phyloP scores from a whole-genome alignment of 2,797 vertebrate genomes.

The Cacajao melanocephalus region DNA sequence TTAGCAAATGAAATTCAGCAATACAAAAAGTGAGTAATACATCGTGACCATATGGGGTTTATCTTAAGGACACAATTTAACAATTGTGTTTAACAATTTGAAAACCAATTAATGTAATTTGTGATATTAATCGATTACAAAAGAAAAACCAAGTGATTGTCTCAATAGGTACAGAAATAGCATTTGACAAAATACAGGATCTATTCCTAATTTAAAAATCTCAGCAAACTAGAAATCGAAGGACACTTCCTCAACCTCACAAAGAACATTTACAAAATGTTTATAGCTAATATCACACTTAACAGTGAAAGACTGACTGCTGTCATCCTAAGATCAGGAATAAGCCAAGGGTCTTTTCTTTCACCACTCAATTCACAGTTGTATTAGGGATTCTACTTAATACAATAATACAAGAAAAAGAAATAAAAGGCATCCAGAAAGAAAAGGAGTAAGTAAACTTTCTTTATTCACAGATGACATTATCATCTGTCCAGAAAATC shows the following conservation, averaged over 20 bases:
- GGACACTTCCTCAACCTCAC: neutral
- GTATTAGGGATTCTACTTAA: neutral
- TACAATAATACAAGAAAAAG: neutral
- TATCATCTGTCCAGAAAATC: neutral
- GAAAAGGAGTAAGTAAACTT: neutral
- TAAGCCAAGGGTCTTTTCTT: neutral
- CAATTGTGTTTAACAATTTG: neutral
- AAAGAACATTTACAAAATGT: neutral
- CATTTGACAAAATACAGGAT: slow-evolving; percentile 15
- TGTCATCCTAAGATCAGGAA: neutral
- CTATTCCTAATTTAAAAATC: neutral
- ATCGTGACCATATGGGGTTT: neutral
- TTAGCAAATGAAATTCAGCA: neutral
- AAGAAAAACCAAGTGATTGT: neutral
- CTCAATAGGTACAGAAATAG: neutral
- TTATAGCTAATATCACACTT: neutral
- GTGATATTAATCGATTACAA: neutral
- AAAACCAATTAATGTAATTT: slow-evolving; percentile 6
- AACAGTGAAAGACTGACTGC: neutral
- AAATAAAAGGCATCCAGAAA: neutral
- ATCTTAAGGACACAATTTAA: neutral
- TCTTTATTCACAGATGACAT: neutral
- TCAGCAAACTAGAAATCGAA: neutral
- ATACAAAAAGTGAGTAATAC: neutral
- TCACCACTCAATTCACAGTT: neutral